A percentile compares a stretch with the other conserved stretches of the same genome.
These are phyloP conservation scores for Spermophilus dauricus DNA, from an alignment of 2,113 vertebrate species.

Conservation along the genomic window DNA sequence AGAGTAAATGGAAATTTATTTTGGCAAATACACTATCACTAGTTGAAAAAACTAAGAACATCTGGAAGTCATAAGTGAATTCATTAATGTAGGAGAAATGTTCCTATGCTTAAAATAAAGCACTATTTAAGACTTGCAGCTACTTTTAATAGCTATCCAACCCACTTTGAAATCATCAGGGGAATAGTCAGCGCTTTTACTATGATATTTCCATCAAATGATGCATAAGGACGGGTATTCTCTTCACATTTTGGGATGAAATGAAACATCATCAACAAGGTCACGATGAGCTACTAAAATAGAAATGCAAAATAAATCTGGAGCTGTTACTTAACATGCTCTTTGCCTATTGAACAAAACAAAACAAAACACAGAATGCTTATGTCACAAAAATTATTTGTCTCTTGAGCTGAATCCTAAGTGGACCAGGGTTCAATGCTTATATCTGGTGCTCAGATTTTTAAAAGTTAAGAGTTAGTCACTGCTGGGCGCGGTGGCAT, in stretches of 20 bases:
- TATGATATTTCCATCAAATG: slow-evolving; percentile 47
- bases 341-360: not conserved
- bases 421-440: not conserved
- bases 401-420: slow-evolving; percentile 28
- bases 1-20: slow-evolving; percentile 47
- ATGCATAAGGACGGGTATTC: not conserved
- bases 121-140: slow-evolving; percentile 44
- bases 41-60: slow-evolving; percentile 57
- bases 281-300: not conserved
- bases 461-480: slow-evolving; percentile 26
- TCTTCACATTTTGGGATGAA: slow-evolving; percentile 40
- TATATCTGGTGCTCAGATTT: not conserved
- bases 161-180: slow-evolving; percentile 58
- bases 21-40: slow-evolving; percentile 44
- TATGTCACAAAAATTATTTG: slow-evolving; percentile 3
- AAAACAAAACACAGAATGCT: not conserved
- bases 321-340: not conserved
- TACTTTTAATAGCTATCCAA: slow-evolving; percentile 67
- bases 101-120: slow-evolving; percentile 74
- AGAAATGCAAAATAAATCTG: not conserved
- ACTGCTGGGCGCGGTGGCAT: too few relatives aligned
- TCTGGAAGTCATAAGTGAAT: slow-evolving; percentile 76
- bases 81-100: slow-evolving; percentile 67
- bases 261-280: not conserved
- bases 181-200: slow-evolving; percentile 33